A percentile compares a stretch with the other conserved stretches of the same genome.
phyloP scores from a whole-genome alignment of 2,888 invertebrate genomes.

The Fragum whitleyi region DNA sequence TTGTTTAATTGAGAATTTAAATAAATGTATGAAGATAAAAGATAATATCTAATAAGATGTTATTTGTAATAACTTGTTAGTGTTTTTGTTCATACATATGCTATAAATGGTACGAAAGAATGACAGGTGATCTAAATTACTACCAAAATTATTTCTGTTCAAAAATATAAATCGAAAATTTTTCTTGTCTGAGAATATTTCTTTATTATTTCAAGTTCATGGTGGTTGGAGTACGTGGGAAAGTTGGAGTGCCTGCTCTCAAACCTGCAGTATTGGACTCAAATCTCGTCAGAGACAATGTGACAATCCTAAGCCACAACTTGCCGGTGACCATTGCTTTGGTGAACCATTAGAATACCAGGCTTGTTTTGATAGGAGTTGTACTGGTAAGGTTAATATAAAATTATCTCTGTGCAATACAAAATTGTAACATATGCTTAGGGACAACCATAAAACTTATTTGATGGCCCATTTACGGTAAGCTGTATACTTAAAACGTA shows the following conservation, averaged over 20 bases:
- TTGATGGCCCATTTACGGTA: not conserved
- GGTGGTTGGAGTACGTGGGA: constrained; percentile 36
- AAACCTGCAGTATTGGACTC: constrained; percentile 30
- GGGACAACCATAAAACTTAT: not conserved
- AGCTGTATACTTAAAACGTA: not conserved
- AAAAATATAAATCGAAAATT: too few relatives aligned
- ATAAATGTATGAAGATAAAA: too few relatives aligned
- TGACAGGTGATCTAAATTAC: too few relatives aligned
- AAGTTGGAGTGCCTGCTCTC: constrained; percentile 21
- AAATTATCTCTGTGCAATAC: not conserved
- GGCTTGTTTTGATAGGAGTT: constrained; percentile 5
- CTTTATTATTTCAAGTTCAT: constrained; percentile 18
- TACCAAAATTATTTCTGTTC: too few relatives aligned
- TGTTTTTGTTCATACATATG: too few relatives aligned
- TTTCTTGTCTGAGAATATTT: too few relatives aligned
- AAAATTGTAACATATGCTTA: not conserved
- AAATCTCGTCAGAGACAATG: constrained; percentile 20
- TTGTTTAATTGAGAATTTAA: too few relatives aligned
- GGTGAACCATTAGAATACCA: constrained; percentile 17
- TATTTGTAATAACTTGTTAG: too few relatives aligned
- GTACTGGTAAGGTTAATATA: constrained; percentile 15
- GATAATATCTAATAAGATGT: too few relatives aligned
- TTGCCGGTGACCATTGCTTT: constrained; percentile 31
- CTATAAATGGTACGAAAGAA: too few relatives aligned
- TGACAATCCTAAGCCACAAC: constrained; percentile 21